Percentiles rank a stretch among this genome's conserved stretches.
These are phyloP conservation scores for Anabas testudineus DNA, from an alignment of 2,797 vertebrate genomes.

Conservation along the genomic window DNA sequence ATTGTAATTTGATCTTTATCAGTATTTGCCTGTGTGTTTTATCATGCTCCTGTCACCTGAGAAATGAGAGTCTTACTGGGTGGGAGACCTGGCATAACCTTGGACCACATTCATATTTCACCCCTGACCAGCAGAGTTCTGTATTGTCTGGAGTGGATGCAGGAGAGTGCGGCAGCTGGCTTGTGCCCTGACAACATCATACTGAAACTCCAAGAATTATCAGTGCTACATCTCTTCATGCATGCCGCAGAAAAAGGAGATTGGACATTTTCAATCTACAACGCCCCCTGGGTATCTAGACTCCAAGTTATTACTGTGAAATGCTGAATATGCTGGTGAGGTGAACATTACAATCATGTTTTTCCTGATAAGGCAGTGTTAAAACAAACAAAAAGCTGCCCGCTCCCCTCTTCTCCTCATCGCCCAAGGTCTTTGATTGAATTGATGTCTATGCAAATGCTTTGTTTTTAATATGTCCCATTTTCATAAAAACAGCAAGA, in stretches of 20 bases:
- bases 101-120: constrained; percentile 31
- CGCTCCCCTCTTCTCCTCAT: constrained; percentile 30
- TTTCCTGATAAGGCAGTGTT: constrained; percentile 75
- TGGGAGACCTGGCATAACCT: constrained; percentile 34
- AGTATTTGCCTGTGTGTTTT: constrained; percentile 22
- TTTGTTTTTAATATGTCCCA: constrained; percentile 73
- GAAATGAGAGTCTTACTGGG: constrained; percentile 46
- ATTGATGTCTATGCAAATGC: constrained; percentile 81
- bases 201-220: constrained; percentile 59
- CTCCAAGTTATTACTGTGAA: constrained; percentile 74
- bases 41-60: constrained; percentile 21
- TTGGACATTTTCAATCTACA: constrained; percentile 80
- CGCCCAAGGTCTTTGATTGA: constrained; percentile 76
- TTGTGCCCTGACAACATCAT: constrained; percentile 49
- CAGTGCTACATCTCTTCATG: constrained; percentile 57
- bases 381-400: constrained; percentile 75
- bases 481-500: constrained; percentile 74
- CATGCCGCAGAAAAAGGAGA: constrained; percentile 60
- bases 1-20: constrained; percentile 33
- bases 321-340: constrained; percentile 71
- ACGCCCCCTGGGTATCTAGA: constrained; percentile 66
- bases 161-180: constrained; percentile 51
- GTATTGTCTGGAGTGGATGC: constrained; percentile 15
- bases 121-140: constrained; percentile 33
- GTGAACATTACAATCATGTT: constrained; percentile 81